A percentile compares a stretch with the other conserved stretches of the same genome.
Conservation (phyloP, 1,140 invertebrate species). For the Melipona quadrifasciata region DNA sequence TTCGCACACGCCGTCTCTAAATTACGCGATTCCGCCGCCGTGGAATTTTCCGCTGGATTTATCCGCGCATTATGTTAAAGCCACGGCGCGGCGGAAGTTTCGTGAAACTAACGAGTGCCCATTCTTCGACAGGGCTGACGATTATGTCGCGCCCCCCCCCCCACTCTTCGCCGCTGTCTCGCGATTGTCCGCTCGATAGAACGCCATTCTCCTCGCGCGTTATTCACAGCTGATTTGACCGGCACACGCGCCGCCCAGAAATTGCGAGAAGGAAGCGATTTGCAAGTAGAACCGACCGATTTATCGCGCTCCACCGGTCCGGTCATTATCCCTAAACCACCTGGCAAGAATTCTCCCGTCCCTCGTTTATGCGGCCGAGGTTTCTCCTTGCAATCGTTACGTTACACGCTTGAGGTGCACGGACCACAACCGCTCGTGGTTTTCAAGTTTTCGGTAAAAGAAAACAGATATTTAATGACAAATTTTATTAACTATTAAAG, state of each 20-base stretch:
- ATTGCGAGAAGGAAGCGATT: slow-evolving; percentile 53
- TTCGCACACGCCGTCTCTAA: slow-evolving; percentile 43
- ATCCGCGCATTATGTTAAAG: slow-evolving; percentile 40
- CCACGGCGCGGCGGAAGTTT: slow-evolving; percentile 25
- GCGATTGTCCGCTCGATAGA: slow-evolving; percentile 45
- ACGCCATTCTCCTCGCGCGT: slow-evolving; percentile 43
- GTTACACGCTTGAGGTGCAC: too few species aligned
- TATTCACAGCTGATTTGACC: slow-evolving; percentile 61
- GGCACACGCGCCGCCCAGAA: slow-evolving; percentile 43
- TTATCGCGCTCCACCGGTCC: slow-evolving; percentile 35
- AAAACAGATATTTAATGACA: too few species aligned
- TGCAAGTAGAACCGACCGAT: slow-evolving; percentile 59
- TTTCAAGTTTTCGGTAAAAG: too few species aligned
- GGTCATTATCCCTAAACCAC: slow-evolving; percentile 12
- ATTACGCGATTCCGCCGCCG: slow-evolving; percentile 26
- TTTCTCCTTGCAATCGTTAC: background rate
- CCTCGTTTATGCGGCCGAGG: background rate
- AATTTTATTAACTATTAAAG: too few species aligned
- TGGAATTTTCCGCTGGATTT: slow-evolving; percentile 42
- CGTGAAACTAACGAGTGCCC: slow-evolving; percentile 51
- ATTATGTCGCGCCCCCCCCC: slow-evolving; percentile 6
- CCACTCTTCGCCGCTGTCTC: slow-evolving; percentile 1
- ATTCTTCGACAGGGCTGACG: slow-evolving; percentile 33
- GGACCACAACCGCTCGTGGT: too few species aligned
- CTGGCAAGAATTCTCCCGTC: background rate